Evolutionary conservation across 2,888 invertebrate species (phyloP), one percentile per base, ranked within the genome.

Genomic region (Trichogramma dendrolimi): DNA sequence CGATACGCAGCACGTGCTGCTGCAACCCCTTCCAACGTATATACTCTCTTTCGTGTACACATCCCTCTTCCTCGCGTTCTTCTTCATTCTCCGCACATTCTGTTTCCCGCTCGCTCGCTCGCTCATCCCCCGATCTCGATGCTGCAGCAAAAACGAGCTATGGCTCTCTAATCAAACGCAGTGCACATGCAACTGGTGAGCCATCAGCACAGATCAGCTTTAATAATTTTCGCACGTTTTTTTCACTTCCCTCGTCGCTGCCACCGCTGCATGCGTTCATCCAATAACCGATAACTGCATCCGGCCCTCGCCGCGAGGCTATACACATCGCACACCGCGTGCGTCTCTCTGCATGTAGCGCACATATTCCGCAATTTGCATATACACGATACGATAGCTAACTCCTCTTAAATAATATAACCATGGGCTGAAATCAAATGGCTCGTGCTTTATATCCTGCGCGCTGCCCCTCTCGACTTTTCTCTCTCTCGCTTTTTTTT

Each of bases 261-360:
- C 49, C 44, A 41, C 54, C 58, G 48, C 6, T 6, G 44, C n/a
- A 40, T 5, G 14, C 44, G 43, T 58, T 38, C 42, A 53, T 59
- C 27, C 51, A 44, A 62, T 55, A 53, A 42, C 59, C 55, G 52
- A 59, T 69, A 67, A 27, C 63, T 60, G 64, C 60, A 61, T 60
- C 59, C 60, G 60, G 46, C 47, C 47, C 59, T 55, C 50, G 59
- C 58, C 58, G 59, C 55, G 59, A 54, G 47, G 46, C 55, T 55
- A 59, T 7, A 63, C 60, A 63, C 63, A 67, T 69, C 64, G 64
- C 67, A 55, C 47, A 5, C 11, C 7, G 10, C 11, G 10, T 47
- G 47, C n/a, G n/a, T 47, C 10, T 10, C 7, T 47, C 10, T 27
- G 27, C 27, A 27, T 27, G 27, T 27, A 27, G 27, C 27, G 27